These are phyloP conservation scores for Sturnus vulgaris DNA, from an alignment of 2,113 vertebrate genomes.

Conservation along the genomic window DNA sequence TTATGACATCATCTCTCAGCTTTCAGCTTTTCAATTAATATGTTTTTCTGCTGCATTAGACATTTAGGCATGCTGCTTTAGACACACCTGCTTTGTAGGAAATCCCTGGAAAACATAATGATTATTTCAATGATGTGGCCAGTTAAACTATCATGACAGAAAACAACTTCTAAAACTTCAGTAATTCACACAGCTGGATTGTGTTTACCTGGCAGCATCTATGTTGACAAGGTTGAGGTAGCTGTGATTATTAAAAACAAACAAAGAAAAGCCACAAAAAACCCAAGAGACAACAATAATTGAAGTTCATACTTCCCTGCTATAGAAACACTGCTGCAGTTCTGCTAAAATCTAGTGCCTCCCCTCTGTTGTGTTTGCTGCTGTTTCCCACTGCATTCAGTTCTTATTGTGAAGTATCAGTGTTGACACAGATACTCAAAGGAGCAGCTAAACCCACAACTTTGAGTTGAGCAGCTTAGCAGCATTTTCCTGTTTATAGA, in stretches of 20 bases:
- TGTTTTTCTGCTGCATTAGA: not conserved
- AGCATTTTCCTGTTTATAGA: not conserved
- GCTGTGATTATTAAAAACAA: not conserved
- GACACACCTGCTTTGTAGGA: not conserved
- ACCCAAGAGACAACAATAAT: not conserved
- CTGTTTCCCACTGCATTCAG: not conserved
- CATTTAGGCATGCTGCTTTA: not conserved
- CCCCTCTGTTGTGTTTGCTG: not conserved
- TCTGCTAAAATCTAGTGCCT: not conserved
- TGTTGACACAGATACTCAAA: not conserved
- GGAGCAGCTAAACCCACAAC: not conserved
- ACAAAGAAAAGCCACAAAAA: not conserved
- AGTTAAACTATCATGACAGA: not conserved
- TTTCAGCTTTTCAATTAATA: not conserved
- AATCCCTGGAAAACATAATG: not conserved
- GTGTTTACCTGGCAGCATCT: not conserved
- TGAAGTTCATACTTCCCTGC: not conserved
- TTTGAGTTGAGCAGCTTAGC: not conserved
- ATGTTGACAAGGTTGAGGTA: not conserved
- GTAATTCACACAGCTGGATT: not conserved
- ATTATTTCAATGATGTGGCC: not conserved
- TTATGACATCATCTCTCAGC: rapidly evolving
- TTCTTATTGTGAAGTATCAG: not conserved
- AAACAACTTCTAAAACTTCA: not conserved
- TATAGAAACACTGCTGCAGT: not conserved